Evolutionary conservation across 2,888 invertebrate species (phyloP), one percentile per base, ranked within the genome.

Genomic region (Clanis bilineata): DNA sequence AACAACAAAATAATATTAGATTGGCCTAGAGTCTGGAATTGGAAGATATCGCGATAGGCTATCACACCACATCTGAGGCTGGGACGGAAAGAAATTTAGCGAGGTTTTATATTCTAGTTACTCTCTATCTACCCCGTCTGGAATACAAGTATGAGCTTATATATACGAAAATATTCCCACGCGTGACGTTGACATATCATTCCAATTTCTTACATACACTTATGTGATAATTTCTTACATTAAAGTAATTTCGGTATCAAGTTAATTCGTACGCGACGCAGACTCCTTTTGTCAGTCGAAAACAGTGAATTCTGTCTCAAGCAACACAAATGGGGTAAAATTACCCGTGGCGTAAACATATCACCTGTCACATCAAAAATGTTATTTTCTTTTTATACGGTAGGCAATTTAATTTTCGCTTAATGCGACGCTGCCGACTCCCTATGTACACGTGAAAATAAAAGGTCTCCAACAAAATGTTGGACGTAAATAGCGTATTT

Each of bases 361-460:
- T 80, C 77, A 68, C 72, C 67, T 76, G 77, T 73, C 77, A 70
- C 74, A 79, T 80, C 80, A 80, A 80, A 82, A 80, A 59, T 71
- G 74, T 77, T 77, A 77, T 80, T 78, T 76, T 74, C 74, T 66
- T 76, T 82, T 73, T 83, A 80, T 76, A 82, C 77, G 75, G 73
- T 64, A 73, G 71, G 76, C 76, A 82, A 85, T 85, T 83, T 82
- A 79, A 86, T 86, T 85, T 84, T 78, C 80, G 74, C 64, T 72
- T 71, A 76, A 68, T 65, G 65, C 65, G 69, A 66, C 64, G 60
- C 62, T 47, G 60, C 51, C 25, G 64, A 54, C 62, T 54, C 66
- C 63, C 60, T 64, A 38, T 62, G 58, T 64, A 64, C 64, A 69
- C 72, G 70, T 63, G 64, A 64, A 69, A 74, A 69, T 71, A 76